Evolutionary conservation across 2,888 invertebrate genomes (phyloP), one percentile per base, ranked within the genome.

Genomic region (Oegoconia quadripuncta): DNA sequence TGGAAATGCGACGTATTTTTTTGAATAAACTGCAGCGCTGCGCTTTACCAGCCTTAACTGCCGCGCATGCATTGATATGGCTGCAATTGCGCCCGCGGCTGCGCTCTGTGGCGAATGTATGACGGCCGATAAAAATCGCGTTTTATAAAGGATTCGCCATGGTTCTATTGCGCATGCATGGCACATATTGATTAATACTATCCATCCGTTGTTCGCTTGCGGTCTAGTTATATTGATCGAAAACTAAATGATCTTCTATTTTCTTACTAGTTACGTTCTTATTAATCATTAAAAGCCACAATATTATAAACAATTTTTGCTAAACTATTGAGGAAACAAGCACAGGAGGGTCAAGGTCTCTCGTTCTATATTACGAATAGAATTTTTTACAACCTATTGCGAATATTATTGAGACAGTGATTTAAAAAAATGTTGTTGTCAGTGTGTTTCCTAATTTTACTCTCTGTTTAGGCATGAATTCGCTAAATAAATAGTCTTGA

Each of bases 131-230:
- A 28, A 27, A 27, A 27, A 53, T 44, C 46, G 42, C 41, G 48
- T 42, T 48, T 44, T 37, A 45, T 43, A 50, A 54, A 59, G 47
- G 44, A 58, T 59, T 59, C 35, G 49, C 46, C 42, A 55, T 46
- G 49, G 46, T 46, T 46, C 15, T 35, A 32, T 25, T 41, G 23
- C 51, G 46, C 50, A 46, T 20, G 20, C 20, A 31, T 17, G 17
- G 30, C 17, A 17, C 17, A 30, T 17, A 23, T 23, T 23, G 23
- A 23, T 6, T 23, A 3, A 23, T 8, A 23, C 5, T n/a, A 9
- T 23, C 9, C 9, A n/a, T n/a, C 23, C 23, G n/a, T 23, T 23
- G 23, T 23, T 23, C 23, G 4, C n/a, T 23, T n/a, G n/a, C n/a
- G n/a, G n/a, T n/a, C n/a, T n/a, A n/a, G n/a, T n/a, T n/a, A n/a